Evolutionary conservation across 2,113 vertebrate species (phyloP), one percentile per base, ranked within the genome.

Genomic region (Mormyrus lacerda): DNA sequence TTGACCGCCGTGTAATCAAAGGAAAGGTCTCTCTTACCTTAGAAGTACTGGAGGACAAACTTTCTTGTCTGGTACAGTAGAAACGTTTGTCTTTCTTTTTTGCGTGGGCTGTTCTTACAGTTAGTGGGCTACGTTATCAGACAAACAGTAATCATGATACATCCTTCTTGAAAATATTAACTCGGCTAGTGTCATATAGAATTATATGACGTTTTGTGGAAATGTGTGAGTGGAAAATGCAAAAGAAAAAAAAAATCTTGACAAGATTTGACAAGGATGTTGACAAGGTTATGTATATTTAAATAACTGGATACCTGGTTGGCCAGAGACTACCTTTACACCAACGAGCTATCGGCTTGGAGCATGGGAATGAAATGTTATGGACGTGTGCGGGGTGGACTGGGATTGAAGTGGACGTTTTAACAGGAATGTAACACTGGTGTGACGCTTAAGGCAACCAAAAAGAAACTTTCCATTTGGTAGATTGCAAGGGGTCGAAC

Each of bases 21-120:
- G 97, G 94, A 44, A 94, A 93, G 39, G 97, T 94, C 3, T 94
- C 92, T 0, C 94, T 98, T 42, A 98, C 97, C 0, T 92, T 96
- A 88, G 97, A 97, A 92, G 96, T 95, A 24, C 95, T 96, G 93
- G 92, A 96, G 93, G 97, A 97, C 94, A 92, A 93, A 45, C 95
- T 97, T 93, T 93, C 95, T 19, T 85, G 92, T 88, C 94, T 99
- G 97, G 98, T 99, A 96, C 90, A 86, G 90, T 89, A 84, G n/a
- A 27, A n/a, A 69, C 39, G 13, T 88, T 35, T 82, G 27, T 53
- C 15, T 35, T 42, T 73, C 31, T 21, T 19, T 88, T 24, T 73
- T n/a, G 61, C 24, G 27, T 73, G 11, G 21, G 42, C 5, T 47
- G 21, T 55, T 42, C 27, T 87, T 87, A 35, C n/a, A n/a, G n/a